Percentiles rank a stretch among this genome's conserved stretches.
Evolutionary conservation across 2,113 vertebrate genomes (phyloP).

Genomic region (Gopherus evgoodei): DNA sequence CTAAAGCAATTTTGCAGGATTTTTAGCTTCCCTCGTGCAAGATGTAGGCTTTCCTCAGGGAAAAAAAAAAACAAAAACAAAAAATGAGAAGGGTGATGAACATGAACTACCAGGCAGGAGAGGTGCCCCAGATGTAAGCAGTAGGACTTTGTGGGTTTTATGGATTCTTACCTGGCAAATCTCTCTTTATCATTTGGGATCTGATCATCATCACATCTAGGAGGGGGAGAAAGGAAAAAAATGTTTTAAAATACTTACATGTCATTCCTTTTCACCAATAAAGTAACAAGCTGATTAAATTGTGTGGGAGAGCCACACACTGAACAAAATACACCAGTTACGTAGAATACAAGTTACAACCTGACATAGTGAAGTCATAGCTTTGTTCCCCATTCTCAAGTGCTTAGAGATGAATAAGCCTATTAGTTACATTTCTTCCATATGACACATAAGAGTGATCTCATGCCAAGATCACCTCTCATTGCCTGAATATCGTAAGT

Average conservation of each 20-base stretch:
- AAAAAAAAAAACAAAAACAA: not conserved
- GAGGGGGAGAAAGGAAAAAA: slow-evolving; percentile 15
- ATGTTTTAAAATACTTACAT: accelerated
- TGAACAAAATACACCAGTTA: not conserved
- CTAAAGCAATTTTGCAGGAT: accelerated
- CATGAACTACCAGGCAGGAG: not conserved
- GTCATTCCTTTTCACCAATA: not conserved
- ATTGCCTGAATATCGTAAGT: not conserved
- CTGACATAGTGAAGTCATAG: not conserved
- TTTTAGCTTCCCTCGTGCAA: not conserved
- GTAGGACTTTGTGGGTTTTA: not conserved
- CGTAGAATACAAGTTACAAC: not conserved
- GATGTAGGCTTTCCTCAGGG: not conserved
- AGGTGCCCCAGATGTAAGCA: accelerated
- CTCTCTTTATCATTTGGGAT: slow-evolving; percentile 92
- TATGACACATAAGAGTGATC: not conserved
- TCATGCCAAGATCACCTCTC: accelerated
- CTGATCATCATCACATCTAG: slow-evolving; percentile 92
- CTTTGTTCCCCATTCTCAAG: not conserved
- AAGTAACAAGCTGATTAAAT: not conserved
- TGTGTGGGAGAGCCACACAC: not conserved
- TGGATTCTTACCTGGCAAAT: slow-evolving; percentile 91
- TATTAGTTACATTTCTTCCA: not conserved
- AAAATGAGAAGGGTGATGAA: no score
- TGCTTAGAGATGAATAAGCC: not conserved